Evolutionary conservation across 2,888 invertebrate genomes (phyloP), one percentile per base, ranked within the genome.

Genomic region (Melinaea menophilus): DNA sequence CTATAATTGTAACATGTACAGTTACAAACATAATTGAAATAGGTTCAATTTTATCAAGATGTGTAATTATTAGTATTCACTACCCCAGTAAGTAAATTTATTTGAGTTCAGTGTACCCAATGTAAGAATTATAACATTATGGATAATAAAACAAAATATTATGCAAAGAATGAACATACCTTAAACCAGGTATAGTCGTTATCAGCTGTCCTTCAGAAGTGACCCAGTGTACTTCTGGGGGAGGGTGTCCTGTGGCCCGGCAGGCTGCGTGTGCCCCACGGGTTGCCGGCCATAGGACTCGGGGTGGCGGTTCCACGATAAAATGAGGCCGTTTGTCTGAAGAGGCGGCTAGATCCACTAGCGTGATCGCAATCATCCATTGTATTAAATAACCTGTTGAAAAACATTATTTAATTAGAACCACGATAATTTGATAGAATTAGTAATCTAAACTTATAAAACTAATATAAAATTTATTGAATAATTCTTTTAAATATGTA

Each of bases 281-380:
- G 0, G 90, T 90, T 5, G 88, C 79, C 2, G 90, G 87, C 90
- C 90, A 90, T 33, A 89, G 75, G n/a, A 89, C 73, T 2, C 90
- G 80, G 55, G 90, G 77, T 1, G 88, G 85, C 2, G 90, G 90
- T 68, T 90, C 88, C 59, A 79, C 75, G 13, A 79, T 75, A 72
- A 89, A 90, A 58, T 88, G 88, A 0, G 90, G 90, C 47, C 87
- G 79, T 72, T 90, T 90, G 78, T 90, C 90, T 58, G 77, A 81
- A 7, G 82, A 78, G 64, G 78, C 76, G 58, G 71, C 69, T 51
- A 72, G 31, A 2, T 9, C 11, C 31, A 51, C 51, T 11, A 51
- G 51, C 31, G 79, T 76, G 48, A 79, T 72, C 13, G 83, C 71
- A 46, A 78, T 65, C 54, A 82, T 66, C 78, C 81, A 81, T 74